A percentile compares a stretch with the other conserved stretches of the same genome.
Evolutionary conservation across 2,888 invertebrate species (phyloP).

Genomic region (Cyclophora albipunctata): DNA sequence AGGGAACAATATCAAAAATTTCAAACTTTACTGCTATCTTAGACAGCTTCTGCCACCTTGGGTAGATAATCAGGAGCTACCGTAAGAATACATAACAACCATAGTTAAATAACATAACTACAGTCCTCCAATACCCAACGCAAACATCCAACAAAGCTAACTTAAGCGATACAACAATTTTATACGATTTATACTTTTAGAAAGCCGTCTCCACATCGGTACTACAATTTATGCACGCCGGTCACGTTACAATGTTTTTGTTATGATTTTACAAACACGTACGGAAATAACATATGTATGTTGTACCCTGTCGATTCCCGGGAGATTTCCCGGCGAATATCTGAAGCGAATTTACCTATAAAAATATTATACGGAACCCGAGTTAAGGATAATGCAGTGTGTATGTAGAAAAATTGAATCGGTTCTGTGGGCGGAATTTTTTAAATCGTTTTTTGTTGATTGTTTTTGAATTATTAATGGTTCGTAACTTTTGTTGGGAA

Average conservation of each 20-base stretch:
- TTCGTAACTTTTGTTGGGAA: too few relatives aligned
- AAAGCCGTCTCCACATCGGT: neutral
- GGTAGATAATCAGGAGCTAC: too few relatives aligned
- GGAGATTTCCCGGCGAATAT: slow-evolving; percentile 35
- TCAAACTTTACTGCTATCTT: too few relatives aligned
- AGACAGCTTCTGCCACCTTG: too few relatives aligned
- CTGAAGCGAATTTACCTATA: slow-evolving; percentile 44
- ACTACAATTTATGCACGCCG: slow-evolving; percentile 9
- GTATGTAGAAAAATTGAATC: slow-evolving; percentile 5
- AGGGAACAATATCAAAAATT: too few relatives aligned
- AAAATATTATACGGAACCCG: slow-evolving; percentile 35
- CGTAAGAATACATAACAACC: too few relatives aligned
- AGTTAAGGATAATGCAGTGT: slow-evolving; percentile 5
- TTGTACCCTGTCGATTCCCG: slow-evolving; percentile 33
- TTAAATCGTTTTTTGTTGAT: neutral
- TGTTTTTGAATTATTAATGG: too few relatives aligned
- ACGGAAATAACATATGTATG: slow-evolving; percentile 30
- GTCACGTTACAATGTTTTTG: slow-evolving; percentile 27
- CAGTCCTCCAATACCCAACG: too few relatives aligned
- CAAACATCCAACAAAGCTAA: too few relatives aligned
- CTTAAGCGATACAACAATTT: too few relatives aligned
- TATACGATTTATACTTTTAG: too few relatives aligned
- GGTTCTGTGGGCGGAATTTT: neutral
- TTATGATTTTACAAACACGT: slow-evolving; percentile 43
- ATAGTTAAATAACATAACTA: too few relatives aligned